Conservation (phyloP, 1,140 invertebrate genomes). For the Bombyx mandarina region DNA sequence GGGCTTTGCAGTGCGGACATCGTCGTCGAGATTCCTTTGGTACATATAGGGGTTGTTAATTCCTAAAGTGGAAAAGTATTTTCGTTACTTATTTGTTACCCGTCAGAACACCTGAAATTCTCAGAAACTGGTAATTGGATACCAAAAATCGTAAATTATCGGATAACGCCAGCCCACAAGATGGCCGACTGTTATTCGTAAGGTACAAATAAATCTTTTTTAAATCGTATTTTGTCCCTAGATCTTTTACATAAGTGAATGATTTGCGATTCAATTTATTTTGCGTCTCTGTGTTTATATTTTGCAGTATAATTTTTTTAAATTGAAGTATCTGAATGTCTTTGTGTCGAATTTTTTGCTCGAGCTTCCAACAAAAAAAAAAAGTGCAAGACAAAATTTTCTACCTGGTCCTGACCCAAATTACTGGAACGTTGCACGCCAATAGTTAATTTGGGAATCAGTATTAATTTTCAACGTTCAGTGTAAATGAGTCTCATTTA, state of each 20-base stretch:
- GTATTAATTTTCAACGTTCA: too few relatives aligned
- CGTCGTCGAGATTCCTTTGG: constrained; percentile 31
- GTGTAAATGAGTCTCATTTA: too few relatives aligned
- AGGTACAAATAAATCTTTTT: constrained; percentile 61
- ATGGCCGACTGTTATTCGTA: constrained; percentile 71
- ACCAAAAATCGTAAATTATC: constrained; percentile 52
- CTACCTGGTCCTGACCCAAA: too few relatives aligned
- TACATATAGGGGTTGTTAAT: constrained; percentile 32
- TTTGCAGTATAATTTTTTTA: too few relatives aligned
- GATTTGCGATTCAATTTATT: too few relatives aligned
- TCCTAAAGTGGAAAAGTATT: constrained; percentile 32
- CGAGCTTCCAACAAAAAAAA: constrained; percentile 17
- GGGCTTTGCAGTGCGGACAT: constrained; percentile 54
- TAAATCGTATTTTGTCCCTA: constrained; percentile 11
- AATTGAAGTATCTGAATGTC: constrained; percentile 19
- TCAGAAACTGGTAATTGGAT: constrained; percentile 37
- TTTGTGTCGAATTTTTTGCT: constrained; percentile 39
- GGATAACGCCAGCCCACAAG: constrained; percentile 69
- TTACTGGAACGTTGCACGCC: too few relatives aligned
- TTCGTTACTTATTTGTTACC: constrained; percentile 25
- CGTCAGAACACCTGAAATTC: constrained; percentile 27
- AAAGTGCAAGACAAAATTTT: constrained; percentile 7
- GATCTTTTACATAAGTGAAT: too few relatives aligned
- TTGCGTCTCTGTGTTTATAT: too few relatives aligned
- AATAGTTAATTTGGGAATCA: too few relatives aligned